These are phyloP conservation scores for Esox niger DNA, from an alignment of 2,113 vertebrate genomes.

Conservation along the genomic window DNA sequence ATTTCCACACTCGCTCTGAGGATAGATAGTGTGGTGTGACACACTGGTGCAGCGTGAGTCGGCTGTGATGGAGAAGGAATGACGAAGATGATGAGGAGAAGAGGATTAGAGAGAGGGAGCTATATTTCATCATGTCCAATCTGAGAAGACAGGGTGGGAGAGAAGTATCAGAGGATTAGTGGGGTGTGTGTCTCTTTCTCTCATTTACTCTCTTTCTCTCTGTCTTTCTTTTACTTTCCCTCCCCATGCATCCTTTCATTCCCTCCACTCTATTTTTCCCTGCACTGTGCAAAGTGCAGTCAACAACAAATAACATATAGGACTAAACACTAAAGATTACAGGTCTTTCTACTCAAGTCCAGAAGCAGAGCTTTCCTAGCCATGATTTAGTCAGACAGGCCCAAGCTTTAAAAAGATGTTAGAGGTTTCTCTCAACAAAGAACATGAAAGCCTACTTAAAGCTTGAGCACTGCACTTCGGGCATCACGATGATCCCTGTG, in stretches of 20 bases:
- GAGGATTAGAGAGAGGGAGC: conserved; percentile 33
- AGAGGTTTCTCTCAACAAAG: background rate
- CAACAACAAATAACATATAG: background rate
- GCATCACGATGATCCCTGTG: background rate
- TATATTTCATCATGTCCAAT: conserved; percentile 39
- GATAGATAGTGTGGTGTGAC: conserved; percentile 8
- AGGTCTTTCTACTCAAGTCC: background rate
- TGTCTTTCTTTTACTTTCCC: background rate
- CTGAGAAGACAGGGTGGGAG: conserved; percentile 30
- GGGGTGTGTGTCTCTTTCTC: conserved; percentile 13
- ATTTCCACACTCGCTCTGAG: background rate
- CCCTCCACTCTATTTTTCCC: background rate
- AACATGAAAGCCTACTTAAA: background rate
- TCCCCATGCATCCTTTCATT: no score
- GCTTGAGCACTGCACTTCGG: background rate
- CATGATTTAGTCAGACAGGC: background rate
- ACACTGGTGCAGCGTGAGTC: conserved; percentile 3
- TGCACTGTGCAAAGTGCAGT: background rate
- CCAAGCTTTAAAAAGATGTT: background rate
- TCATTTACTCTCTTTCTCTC: background rate
- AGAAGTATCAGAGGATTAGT: conserved; percentile 44
- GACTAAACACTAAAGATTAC: background rate
- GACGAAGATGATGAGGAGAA: background rate
- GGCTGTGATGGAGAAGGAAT: conserved; percentile 14
- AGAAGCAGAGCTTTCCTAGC: background rate